phyloP scores from a whole-genome alignment of 2,113 vertebrate genomes.

The Cervus canadensis region DNA sequence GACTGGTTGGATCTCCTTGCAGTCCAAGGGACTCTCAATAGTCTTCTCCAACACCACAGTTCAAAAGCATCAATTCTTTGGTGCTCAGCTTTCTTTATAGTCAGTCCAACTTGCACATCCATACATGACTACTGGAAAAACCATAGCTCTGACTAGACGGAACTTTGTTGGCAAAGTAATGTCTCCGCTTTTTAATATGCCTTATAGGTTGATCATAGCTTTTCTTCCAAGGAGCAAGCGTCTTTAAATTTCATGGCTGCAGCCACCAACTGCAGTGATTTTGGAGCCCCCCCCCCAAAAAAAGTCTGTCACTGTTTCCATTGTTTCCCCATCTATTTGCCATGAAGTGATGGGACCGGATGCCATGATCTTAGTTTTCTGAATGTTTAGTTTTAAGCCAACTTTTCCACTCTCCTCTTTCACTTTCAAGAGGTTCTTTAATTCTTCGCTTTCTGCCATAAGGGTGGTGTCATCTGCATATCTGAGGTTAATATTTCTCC shows the following conservation, averaged over 20 bases:
- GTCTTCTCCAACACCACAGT: neutral
- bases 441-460: neutral
- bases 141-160: neutral
- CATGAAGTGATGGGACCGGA: neutral
- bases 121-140: neutral
- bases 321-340: neutral
- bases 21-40: neutral
- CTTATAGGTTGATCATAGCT: neutral
- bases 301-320: neutral
- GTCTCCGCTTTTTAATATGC: neutral
- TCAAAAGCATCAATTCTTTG: neutral
- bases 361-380: neutral
- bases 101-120: neutral
- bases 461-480: neutral
- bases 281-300: rapidly evolving
- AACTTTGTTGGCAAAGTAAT: neutral
- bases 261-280: neutral
- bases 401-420: neutral
- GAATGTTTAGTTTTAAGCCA: neutral
- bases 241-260: neutral
- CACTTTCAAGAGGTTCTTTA: neutral
- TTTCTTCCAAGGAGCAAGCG: neutral
- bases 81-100: neutral
- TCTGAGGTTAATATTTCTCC: neutral
- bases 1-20: neutral